A percentile compares a stretch with the other conserved stretches of the same genome.
These are phyloP conservation scores for Tachina grossa DNA, from an alignment of 2,888 invertebrate species.

Conservation along the genomic window DNA sequence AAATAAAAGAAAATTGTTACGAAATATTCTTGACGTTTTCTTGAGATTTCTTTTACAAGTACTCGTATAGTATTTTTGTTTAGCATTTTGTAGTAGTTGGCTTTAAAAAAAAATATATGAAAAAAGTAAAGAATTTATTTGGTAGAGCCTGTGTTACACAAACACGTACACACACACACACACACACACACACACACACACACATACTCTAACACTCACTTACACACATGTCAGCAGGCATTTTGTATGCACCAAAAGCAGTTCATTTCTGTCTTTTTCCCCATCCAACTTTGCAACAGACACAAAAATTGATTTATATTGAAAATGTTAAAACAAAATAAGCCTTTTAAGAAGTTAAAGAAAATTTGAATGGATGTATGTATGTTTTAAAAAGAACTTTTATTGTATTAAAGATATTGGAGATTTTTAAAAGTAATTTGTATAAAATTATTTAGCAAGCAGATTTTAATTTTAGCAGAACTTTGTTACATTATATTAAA, in stretches of 20 bases:
- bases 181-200: conserved; percentile 47
- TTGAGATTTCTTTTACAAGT: conserved; percentile 56
- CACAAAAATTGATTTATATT: conserved; percentile 73
- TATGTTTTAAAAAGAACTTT: conserved; percentile 10
- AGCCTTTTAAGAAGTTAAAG: conserved; percentile 60
- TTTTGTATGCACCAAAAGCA: conserved; percentile 67
- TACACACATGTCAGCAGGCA: conserved; percentile 68
- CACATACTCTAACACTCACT: conserved; percentile 12
- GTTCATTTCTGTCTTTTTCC: conserved; percentile 53
- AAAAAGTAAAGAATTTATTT: conserved; percentile 5
- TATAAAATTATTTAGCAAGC: too few relatives aligned
- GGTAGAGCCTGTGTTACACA: conserved; percentile 20
- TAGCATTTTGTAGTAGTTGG: conserved; percentile 48
- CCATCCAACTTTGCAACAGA: conserved; percentile 41
- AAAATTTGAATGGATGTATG: conserved; percentile 42
- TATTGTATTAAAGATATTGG: background rate
- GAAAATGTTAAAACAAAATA: conserved; percentile 66
- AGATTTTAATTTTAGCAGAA: background rate
- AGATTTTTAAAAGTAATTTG: background rate
- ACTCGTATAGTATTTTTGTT: conserved; percentile 24
- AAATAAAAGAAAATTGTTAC: conserved; percentile 48
- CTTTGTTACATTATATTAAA: background rate
- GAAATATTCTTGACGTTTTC: conserved; percentile 68
- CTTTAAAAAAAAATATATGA: conserved; percentile 12
- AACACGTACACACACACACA: conserved; percentile 10